These are phyloP conservation scores for Drosophila falleni DNA, from an alignment of 2,888 invertebrate genomes.

Conservation along the genomic window DNA sequence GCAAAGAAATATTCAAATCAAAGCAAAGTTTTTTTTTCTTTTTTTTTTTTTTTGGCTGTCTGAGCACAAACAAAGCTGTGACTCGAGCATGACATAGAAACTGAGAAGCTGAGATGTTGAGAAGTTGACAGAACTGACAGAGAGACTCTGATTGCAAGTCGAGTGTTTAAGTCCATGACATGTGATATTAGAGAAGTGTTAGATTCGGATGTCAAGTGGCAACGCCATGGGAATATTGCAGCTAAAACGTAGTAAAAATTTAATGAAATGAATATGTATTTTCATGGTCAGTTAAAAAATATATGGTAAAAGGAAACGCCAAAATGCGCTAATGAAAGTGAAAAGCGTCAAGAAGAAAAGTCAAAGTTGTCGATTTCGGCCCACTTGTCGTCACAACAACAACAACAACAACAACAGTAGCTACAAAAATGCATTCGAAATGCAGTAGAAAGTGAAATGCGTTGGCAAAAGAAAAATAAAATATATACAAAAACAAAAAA, in stretches of 20 bases:
- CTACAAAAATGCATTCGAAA: constrained; percentile 69
- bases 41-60: constrained; percentile 65
- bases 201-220: constrained; percentile 35
- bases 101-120: constrained; percentile 5
- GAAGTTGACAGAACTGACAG: constrained; percentile 24
- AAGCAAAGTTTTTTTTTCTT: constrained; percentile 42
- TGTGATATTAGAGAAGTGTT: constrained; percentile 37
- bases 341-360: constrained; percentile 62
- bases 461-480: constrained; percentile 55
- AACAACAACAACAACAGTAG: constrained; percentile 19
- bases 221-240: constrained; percentile 35
- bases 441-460: constrained; percentile 80
- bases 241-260: background rate
- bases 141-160: constrained; percentile 15
- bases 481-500: constrained; percentile 1
- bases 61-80: constrained; percentile 42
- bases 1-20: constrained; percentile 22
- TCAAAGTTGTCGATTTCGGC: constrained; percentile 54
- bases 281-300: constrained; percentile 50
- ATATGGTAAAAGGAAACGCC: constrained; percentile 53
- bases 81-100: constrained; percentile 20
- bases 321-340: constrained; percentile 65
- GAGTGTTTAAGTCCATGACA: constrained; percentile 22
- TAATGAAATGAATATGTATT: constrained; percentile 35
- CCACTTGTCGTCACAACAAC: constrained; percentile 54